phyloP scores from a whole-genome alignment of 2,797 vertebrate species.

The Staurois parvus region DNA sequence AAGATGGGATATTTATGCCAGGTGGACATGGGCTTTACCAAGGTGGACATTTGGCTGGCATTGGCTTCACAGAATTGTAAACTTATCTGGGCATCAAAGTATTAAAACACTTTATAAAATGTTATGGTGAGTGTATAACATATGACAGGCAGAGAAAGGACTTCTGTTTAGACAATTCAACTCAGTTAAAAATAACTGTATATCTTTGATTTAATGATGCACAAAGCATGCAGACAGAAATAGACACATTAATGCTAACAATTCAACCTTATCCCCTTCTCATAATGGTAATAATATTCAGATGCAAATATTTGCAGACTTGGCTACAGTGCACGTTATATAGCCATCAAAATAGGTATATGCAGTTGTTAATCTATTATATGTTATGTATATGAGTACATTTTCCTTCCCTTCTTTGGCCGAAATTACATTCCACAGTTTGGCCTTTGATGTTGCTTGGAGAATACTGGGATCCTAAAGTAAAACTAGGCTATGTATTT shows the following conservation, averaged over 20 bases:
- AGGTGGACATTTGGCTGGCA: too few relatives aligned
- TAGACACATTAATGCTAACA: conserved; percentile 16
- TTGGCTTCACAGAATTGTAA: too few relatives aligned
- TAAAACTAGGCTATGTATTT: too few relatives aligned
- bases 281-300: conserved; percentile 13
- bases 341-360: conserved; percentile 5
- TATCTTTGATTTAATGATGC: conserved; percentile 35
- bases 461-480: neutral
- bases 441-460: neutral
- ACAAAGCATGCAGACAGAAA: conserved; percentile 21
- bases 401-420: conserved; percentile 21
- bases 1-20: too few relatives aligned
- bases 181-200: conserved; percentile 27
- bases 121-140: neutral
- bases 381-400: neutral
- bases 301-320: conserved; percentile 27
- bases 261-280: neutral
- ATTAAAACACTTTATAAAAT: neutral
- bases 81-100: neutral
- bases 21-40: too few relatives aligned
- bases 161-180: conserved; percentile 6
- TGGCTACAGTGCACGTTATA: neutral
- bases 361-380: conserved; percentile 9
- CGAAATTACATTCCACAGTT: neutral
- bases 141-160: neutral